Base-by-base conservation (phyloP, 2,888 invertebrate genomes). In the Campopleginae sp. region DNA sequence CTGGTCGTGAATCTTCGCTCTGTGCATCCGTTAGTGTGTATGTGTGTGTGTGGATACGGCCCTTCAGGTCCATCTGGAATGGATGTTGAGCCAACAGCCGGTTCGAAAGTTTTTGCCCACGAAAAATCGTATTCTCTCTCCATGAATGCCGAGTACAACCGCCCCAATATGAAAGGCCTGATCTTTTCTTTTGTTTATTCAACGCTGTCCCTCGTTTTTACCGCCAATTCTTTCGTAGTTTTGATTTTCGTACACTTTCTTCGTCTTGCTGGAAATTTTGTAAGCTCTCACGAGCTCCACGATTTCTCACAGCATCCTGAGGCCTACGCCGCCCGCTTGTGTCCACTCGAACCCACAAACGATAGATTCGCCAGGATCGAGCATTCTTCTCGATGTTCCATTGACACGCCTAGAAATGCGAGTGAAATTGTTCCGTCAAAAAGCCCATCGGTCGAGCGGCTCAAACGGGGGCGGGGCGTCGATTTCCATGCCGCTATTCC, bases 11-110 rank as follows among this genome's bases (percentile, higher is more conserved):
- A 71, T 51, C n/a, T 33, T 48, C 14, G 12, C 33, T 70, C 17
- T n/a, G 14, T 33, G 70, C 8, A 19, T 80, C 17, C 17, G 33
- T 48, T 31, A 19, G 17, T 14, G 27, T 82, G 48, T 54, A 23
- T 66, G 42, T 23, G 38, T 58, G 58, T 14, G 23, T 58, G 27
- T 27, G 58, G 27, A 58, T 27, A 58, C 27, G 65, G 65, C 76
- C 65, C 76, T 76, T 51, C 65, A 51, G 48, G 65, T 76, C 76
- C 85, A 85, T 85, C 85, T 85, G 85, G 85, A 82, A 85, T 80
- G 85, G 77, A 85, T 82, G 76, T 80, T 23, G 48, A 10, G 61
- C 63, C 38, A 44, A 66, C 72, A 76, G 76, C 85, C 82, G 82
- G 79, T 79, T 71, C 68, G 58, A 80, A 82, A 63, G 66, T 82